These are phyloP conservation scores for Jaculus jaculus DNA, from an alignment of 2,113 vertebrate genomes.

Conservation along the genomic window DNA sequence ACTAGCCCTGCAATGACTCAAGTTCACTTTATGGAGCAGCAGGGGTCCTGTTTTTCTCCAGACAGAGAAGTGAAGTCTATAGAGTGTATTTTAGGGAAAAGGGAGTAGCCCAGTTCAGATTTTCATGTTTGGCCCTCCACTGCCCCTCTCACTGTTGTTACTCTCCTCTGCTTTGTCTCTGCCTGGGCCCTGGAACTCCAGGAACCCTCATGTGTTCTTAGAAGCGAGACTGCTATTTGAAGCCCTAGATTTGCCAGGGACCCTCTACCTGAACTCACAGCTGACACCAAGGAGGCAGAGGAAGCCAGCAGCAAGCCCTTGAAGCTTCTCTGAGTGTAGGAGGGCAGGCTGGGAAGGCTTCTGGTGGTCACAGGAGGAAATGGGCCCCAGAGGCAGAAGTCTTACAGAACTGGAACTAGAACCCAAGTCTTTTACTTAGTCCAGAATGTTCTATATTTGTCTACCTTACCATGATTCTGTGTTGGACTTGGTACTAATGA, in stretches of 20 bases:
- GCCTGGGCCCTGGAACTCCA: neutral
- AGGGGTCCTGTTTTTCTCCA: neutral
- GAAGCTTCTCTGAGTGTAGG: neutral
- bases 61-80: neutral
- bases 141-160: neutral
- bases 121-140: neutral
- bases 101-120: neutral
- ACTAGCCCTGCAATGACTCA: neutral
- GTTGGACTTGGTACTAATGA: neutral
- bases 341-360: neutral
- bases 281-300: neutral
- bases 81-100: neutral
- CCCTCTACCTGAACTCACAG: neutral
- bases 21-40: neutral
- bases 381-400: neutral
- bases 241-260: neutral
- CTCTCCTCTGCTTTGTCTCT: neutral
- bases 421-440: neutral
- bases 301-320: neutral
- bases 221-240: neutral
- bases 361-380: neutral
- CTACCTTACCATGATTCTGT: neutral
- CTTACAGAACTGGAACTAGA: conserved; percentile 2
- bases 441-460: neutral
- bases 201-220: neutral